These are phyloP conservation scores for Pinna nobilis DNA, from an alignment of 1,140 invertebrate genomes.

Conservation along the genomic window DNA sequence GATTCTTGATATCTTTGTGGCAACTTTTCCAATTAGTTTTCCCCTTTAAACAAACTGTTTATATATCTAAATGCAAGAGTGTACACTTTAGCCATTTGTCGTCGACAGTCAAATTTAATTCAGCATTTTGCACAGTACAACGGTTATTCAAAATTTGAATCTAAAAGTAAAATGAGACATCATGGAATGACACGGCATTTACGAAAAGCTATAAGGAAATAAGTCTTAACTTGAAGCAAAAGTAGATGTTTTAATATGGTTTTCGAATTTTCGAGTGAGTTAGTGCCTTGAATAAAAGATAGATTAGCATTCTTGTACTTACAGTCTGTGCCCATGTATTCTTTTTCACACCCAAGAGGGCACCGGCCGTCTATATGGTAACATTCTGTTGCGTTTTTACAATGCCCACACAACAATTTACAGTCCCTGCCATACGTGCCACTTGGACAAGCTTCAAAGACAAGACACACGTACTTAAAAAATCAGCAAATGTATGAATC, in stretches of 20 bases:
- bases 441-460: conserved; percentile 49
- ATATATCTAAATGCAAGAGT: too few species aligned
- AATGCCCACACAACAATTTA: conserved; percentile 52
- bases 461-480: neutral
- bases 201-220: neutral
- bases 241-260: neutral
- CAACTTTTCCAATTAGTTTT: too few species aligned
- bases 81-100: too few species aligned
- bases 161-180: too few species aligned
- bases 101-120: too few species aligned
- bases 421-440: conserved; percentile 54
- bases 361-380: conserved; percentile 47
- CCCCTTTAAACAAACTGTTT: too few species aligned
- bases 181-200: neutral
- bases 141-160: too few species aligned
- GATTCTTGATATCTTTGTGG: too few species aligned
- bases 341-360: conserved; percentile 46
- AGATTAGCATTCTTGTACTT: neutral
- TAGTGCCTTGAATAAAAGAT: neutral
- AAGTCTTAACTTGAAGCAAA: neutral
- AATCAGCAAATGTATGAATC: neutral
- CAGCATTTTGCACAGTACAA: too few species aligned
- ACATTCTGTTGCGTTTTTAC: conserved; percentile 47
- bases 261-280: neutral
- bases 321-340: conserved; percentile 42